These are phyloP conservation scores for Macquaria australasica DNA, from an alignment of 2,113 vertebrate genomes.

Conservation along the genomic window DNA sequence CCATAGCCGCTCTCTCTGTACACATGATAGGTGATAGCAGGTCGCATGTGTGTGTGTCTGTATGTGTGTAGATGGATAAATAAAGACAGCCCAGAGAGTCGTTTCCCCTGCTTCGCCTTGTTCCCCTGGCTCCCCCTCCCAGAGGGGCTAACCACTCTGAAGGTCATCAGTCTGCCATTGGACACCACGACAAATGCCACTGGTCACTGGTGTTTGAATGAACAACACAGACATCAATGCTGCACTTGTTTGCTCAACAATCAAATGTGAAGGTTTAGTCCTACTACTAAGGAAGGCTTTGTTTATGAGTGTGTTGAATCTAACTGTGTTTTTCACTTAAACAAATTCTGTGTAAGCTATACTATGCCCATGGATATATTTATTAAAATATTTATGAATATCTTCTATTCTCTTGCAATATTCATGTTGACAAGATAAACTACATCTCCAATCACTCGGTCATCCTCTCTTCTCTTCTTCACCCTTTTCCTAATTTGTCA, in stretches of 20 bases:
- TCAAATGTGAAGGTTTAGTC: conserved; percentile 21
- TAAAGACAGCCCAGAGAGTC: conserved; percentile 49
- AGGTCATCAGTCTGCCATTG: conserved; percentile 67
- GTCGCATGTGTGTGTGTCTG: conserved; percentile 20
- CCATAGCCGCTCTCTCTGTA: conserved; percentile 32
- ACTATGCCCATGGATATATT: conserved; percentile 39
- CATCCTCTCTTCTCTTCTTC: not conserved
- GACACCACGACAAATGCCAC: conserved; percentile 57
- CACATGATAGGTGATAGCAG: conserved; percentile 46
- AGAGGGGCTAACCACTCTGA: conserved; percentile 47
- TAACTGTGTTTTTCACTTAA: conserved; percentile 29
- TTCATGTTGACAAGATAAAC: conserved; percentile 59
- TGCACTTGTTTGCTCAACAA: conserved; percentile 74
- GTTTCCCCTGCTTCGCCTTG: conserved; percentile 26
- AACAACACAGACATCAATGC: conserved; percentile 65
- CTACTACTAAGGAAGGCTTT: not conserved
- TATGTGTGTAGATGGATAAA: conserved; percentile 57
- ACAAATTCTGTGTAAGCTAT: conserved; percentile 38
- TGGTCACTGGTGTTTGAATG: conserved; percentile 68
- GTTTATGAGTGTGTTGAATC: conserved; percentile 25
- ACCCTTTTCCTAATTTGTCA: not conserved
- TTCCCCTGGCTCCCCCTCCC: not conserved
- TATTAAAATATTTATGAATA: conserved; percentile 56
- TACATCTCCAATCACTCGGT: conserved; percentile 11
- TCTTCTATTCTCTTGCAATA: conserved; percentile 48